Percentiles rank a stretch among this genome's conserved stretches.
These are phyloP conservation scores for Sebastes paucispinis DNA, from an alignment of 2,797 vertebrate genomes.

Conservation along the genomic window DNA sequence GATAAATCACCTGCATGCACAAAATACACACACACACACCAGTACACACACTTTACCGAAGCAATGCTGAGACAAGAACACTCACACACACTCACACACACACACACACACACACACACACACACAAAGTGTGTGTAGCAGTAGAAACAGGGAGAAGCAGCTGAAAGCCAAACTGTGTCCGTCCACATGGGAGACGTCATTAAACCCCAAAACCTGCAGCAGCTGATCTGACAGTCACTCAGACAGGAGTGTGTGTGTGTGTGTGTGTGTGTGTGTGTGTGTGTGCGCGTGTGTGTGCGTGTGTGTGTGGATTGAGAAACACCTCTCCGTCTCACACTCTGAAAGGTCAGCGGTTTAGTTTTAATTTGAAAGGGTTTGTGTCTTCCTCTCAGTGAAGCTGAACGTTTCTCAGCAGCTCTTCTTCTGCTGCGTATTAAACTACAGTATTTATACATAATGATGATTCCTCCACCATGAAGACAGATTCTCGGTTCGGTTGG, in stretches of 20 bases:
- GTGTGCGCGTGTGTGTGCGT: neutral
- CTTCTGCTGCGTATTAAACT: neutral
- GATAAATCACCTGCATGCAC: constrained; percentile 75
- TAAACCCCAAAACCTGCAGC: constrained; percentile 47
- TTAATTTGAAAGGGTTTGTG: constrained; percentile 29
- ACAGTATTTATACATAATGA: neutral
- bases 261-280: neutral
- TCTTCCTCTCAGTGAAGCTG: neutral
- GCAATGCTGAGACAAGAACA: constrained; percentile 28
- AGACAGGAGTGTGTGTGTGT: neutral
- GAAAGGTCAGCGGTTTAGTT: constrained; percentile 38
- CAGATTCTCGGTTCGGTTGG: too few species aligned
- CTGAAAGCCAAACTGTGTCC: constrained; percentile 64
- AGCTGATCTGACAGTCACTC: constrained; percentile 21
- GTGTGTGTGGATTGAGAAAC: neutral
- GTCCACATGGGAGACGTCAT: constrained; percentile 58
- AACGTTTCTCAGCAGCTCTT: neutral
- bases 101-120: constrained; percentile 6
- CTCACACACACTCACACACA: neutral
- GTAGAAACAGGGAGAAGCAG: constrained; percentile 54
- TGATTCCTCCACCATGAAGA: neutral
- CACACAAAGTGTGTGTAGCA: constrained; percentile 25
- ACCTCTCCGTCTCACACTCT: neutral
- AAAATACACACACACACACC: constrained; percentile 42
- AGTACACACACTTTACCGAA: constrained; percentile 31